Percentiles rank a stretch among this genome's conserved stretches.
Conservation (phyloP, 2,888 invertebrate species). For the Leptinotarsa rubiginosa region DNA sequence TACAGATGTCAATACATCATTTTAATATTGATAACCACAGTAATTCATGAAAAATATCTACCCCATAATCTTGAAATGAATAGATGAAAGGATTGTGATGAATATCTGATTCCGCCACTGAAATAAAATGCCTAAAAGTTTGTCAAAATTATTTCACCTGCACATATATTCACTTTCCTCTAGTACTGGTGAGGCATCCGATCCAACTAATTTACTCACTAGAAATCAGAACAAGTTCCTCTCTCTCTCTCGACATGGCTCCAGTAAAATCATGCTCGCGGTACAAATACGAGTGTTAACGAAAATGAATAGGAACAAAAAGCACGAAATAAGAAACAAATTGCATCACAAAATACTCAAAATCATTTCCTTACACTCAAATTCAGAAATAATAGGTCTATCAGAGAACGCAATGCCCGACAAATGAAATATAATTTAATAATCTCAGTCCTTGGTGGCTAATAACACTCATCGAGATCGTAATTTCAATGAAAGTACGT, state of each 20-base stretch:
- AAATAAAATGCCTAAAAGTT: too few relatives aligned
- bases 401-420: slow-evolving; percentile 43
- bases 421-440: slow-evolving; percentile 56
- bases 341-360: slow-evolving; percentile 7
- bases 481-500: slow-evolving; percentile 60
- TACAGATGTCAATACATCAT: too few relatives aligned
- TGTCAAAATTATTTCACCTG: too few relatives aligned
- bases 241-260: neutral
- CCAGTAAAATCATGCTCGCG: neutral
- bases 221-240: neutral
- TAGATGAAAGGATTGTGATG: too few relatives aligned
- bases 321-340: slow-evolving; percentile 18
- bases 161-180: too few relatives aligned
- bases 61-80: too few relatives aligned
- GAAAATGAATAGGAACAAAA: slow-evolving; percentile 4
- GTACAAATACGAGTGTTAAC: neutral
- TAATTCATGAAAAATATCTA: too few relatives aligned
- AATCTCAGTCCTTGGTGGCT: slow-evolving; percentile 55
- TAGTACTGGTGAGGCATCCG: too few relatives aligned
- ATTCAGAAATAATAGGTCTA: slow-evolving; percentile 34
- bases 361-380: slow-evolving; percentile 27
- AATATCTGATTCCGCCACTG: too few relatives aligned
- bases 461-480: slow-evolving; percentile 61
- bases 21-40: too few relatives aligned
- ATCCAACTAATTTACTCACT: too few relatives aligned